These are phyloP conservation scores for Parotocinclus haroldoi DNA, from an alignment of 2,797 vertebrate species.

Conservation along the genomic window DNA sequence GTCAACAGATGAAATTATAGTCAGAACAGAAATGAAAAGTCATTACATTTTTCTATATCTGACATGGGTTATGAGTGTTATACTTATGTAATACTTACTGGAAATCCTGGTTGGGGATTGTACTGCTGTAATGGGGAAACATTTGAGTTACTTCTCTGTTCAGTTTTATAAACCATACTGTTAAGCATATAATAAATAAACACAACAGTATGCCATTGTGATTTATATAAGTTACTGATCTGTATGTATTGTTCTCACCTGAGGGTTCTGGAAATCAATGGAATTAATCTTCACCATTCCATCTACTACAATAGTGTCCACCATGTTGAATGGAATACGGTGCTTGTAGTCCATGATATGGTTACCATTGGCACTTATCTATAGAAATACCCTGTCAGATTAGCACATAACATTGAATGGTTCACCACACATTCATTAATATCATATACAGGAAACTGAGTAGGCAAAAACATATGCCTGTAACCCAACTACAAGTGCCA, in stretches of 20 bases:
- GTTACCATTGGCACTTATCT: conserved; percentile 71
- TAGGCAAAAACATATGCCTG: too few species aligned
- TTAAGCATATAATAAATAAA: too few species aligned
- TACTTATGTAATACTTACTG: conserved; percentile 41
- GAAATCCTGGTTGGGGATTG: conserved; percentile 30
- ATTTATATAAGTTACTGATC: neutral
- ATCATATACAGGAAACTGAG: too few species aligned
- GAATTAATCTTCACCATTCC: conserved; percentile 66
- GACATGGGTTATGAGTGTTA: too few species aligned
- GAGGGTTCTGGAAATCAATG: conserved; percentile 69
- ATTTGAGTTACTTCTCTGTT: neutral
- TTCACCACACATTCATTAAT: neutral
- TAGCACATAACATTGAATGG: neutral
- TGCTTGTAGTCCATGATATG: conserved; percentile 71
- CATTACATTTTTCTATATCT: too few species aligned
- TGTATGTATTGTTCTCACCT: conserved; percentile 52
- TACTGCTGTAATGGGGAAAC: conserved; percentile 14
- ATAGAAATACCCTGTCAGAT: conserved; percentile 10
- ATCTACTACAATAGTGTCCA: conserved; percentile 63
- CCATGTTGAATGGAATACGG: conserved; percentile 64
- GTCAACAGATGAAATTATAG: too few species aligned
- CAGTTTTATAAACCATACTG: neutral
- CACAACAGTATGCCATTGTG: too few species aligned
- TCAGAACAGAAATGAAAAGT: too few species aligned
- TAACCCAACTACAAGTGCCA: too few species aligned